phyloP scores from a whole-genome alignment of 2,113 vertebrate species.

The Bombycilla garrulus region DNA sequence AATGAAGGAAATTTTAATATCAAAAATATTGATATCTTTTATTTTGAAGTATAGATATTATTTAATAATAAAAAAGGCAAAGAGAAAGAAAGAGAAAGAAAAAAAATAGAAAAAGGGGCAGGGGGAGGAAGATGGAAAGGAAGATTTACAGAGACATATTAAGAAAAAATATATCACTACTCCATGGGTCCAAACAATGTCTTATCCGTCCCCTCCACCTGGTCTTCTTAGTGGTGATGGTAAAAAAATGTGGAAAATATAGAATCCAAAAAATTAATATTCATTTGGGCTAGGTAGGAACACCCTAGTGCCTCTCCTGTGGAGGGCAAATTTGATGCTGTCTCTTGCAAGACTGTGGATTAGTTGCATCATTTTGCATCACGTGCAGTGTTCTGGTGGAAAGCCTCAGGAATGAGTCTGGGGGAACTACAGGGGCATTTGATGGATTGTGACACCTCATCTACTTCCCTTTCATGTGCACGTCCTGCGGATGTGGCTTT shows the following conservation, averaged over 20 bases:
- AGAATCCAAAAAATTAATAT: neutral
- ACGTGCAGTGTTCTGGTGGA: neutral
- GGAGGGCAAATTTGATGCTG: neutral
- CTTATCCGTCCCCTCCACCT: rapidly evolving
- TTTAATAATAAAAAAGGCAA: neutral
- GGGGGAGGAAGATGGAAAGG: rapidly evolving
- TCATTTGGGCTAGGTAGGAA: too few species aligned
- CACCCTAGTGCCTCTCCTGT: neutral
- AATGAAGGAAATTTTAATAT: rapidly evolving
- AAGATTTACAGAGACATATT: neutral
- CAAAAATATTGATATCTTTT: neutral
- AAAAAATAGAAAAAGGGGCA: rapidly evolving
- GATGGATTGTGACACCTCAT: neutral
- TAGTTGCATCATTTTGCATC: neutral
- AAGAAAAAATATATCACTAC: neutral
- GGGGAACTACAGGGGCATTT: neutral
- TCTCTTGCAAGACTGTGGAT: neutral
- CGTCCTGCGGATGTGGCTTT: neutral
- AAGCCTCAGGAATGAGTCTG: neutral
- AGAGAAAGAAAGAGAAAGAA: neutral
- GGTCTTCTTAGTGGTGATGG: neutral
- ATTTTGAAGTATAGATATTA: neutral
- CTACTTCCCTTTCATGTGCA: neutral
- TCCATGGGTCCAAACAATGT: neutral
- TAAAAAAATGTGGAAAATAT: too few species aligned